A percentile compares a stretch with the other conserved stretches of the same genome.
phyloP scores from a whole-genome alignment of 2,888 invertebrate genomes.

The Polymixis flavicincta region DNA sequence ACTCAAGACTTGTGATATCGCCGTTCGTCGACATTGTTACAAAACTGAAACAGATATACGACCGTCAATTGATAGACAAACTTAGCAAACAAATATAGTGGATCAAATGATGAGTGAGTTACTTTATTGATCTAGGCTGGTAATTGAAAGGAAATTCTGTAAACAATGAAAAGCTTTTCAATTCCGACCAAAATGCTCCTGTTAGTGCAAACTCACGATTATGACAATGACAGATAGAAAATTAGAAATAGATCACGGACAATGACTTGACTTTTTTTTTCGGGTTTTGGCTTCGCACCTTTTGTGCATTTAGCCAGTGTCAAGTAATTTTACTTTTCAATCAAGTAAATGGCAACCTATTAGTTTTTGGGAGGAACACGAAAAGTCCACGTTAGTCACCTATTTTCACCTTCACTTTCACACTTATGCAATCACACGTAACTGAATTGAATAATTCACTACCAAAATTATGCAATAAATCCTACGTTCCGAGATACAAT shows the following conservation, averaged over 20 bases:
- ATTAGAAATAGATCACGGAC: constrained; percentile 19
- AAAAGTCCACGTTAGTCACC: no score
- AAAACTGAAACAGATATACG: constrained; percentile 57
- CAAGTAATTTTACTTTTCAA: no score
- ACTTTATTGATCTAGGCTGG: constrained; percentile 29
- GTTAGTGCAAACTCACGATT: constrained; percentile 70
- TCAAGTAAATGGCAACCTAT: no score
- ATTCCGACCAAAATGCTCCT: constrained; percentile 31
- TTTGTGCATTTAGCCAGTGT: no score
- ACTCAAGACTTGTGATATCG: constrained; percentile 85
- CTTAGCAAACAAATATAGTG: background rate
- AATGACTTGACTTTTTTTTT: constrained; percentile 59
- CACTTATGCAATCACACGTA: no score
- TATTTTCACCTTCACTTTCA: no score
- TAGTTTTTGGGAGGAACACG: no score
- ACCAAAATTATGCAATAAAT: no score
- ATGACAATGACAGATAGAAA: constrained; percentile 51
- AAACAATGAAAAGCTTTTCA: constrained; percentile 53
- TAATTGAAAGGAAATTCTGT: constrained; percentile 27
- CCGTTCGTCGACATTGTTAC: constrained; percentile 84
- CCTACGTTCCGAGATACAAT: no score
- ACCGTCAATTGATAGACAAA: constrained; percentile 31
- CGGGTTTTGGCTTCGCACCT: no score
- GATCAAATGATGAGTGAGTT: constrained; percentile 7
- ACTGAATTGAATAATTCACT: no score